These are phyloP conservation scores for Podarcis raffonei DNA, from an alignment of 2,113 vertebrate genomes.

Conservation along the genomic window DNA sequence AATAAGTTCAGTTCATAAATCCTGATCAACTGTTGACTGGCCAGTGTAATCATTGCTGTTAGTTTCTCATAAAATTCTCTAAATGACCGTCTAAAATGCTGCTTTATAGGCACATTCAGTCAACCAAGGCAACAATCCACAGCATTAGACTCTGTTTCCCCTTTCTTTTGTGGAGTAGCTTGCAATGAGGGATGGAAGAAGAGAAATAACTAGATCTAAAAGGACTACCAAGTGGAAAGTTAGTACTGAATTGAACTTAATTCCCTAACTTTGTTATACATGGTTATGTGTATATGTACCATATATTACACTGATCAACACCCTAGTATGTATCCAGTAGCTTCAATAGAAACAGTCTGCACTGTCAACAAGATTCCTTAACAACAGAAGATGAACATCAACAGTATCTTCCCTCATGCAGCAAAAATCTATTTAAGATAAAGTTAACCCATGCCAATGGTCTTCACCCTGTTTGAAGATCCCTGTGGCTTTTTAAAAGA, in stretches of 20 bases:
- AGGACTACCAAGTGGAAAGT: background rate
- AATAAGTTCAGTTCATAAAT: background rate
- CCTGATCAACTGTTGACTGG: background rate
- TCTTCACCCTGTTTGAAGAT: background rate
- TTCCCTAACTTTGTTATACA: background rate
- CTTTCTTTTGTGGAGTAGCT: background rate
- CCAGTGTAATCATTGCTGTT: background rate
- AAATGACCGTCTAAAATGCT: background rate
- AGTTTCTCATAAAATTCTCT: background rate
- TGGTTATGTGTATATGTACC: background rate
- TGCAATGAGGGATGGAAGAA: background rate
- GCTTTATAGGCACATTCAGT: background rate
- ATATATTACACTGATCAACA: background rate
- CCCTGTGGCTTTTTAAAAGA: background rate
- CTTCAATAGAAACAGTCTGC: background rate
- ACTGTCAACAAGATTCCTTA: background rate
- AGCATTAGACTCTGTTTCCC: background rate
- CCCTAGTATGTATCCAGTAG: background rate
- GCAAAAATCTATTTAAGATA: background rate
- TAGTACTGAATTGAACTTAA: background rate
- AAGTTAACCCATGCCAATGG: background rate
- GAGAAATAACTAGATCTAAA: background rate
- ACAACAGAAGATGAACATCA: background rate
- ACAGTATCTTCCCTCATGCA: background rate
- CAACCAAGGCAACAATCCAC: background rate